Conservation (phyloP, 2,888 invertebrate genomes). For the Drosophila kuntzei region DNA sequence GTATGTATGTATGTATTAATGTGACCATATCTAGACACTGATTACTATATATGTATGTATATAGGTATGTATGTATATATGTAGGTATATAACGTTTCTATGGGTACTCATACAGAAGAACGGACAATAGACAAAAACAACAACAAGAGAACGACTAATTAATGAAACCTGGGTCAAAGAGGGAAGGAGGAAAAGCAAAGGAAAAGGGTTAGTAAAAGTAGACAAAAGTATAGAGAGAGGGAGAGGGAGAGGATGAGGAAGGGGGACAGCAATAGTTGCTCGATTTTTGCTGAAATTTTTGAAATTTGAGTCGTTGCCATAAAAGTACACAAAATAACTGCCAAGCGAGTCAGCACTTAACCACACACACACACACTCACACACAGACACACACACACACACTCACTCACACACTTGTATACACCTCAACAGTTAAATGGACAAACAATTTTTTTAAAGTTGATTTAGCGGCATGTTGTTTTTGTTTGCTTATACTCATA, state of each 20-base stretch:
- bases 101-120: slow-evolving; percentile 52
- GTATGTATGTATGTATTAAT: slow-evolving; percentile 8
- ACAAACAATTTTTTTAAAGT: slow-evolving; percentile 68
- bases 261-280: slow-evolving; percentile 52
- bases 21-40: too few relatives aligned
- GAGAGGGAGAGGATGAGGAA: slow-evolving; percentile 5
- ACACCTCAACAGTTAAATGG: slow-evolving; percentile 46
- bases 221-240: background rate
- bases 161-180: slow-evolving; percentile 46
- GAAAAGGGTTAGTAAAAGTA: slow-evolving; percentile 28
- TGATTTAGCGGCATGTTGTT: slow-evolving; percentile 67
- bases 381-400: slow-evolving; percentile 15
- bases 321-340: slow-evolving; percentile 59
- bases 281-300: slow-evolving; percentile 49
- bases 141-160: slow-evolving; percentile 54
- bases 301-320: slow-evolving; percentile 60
- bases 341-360: slow-evolving; percentile 41
- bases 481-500: slow-evolving; percentile 65
- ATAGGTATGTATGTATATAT: slow-evolving; percentile 2
- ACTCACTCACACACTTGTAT: slow-evolving; percentile 9
- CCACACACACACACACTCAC: slow-evolving; percentile 24
- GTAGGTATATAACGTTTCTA: slow-evolving; percentile 59
- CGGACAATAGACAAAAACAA: slow-evolving; percentile 32
- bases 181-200: background rate
- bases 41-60: slow-evolving; percentile 12